A percentile compares a stretch with the other conserved stretches of the same genome.
Evolutionary conservation across 2,797 vertebrate genomes (phyloP).

Genomic region (Cuculus canorus): DNA sequence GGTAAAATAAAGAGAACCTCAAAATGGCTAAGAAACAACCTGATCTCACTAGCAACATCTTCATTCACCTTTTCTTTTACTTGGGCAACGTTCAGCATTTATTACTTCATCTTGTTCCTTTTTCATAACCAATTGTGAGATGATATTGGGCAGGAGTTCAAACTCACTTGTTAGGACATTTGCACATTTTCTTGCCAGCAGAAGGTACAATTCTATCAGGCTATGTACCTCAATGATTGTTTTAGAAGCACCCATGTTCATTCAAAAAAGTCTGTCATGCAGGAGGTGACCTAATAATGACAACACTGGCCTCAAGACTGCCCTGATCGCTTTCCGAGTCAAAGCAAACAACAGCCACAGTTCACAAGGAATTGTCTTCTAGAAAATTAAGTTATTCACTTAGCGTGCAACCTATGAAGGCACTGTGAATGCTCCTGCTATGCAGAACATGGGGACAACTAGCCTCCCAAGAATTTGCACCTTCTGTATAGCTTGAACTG

Average conservation of each 20-base stretch:
- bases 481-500: neutral
- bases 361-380: neutral
- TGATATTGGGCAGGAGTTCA: neutral
- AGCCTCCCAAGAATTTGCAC: neutral
- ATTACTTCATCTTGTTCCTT: conserved; percentile 10
- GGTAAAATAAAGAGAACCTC: neutral
- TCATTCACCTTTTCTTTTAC: neutral
- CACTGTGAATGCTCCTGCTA: neutral
- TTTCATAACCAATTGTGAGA: neutral
- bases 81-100: neutral
- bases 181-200: neutral
- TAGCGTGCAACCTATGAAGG: neutral
- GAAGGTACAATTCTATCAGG: neutral
- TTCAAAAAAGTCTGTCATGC: neutral
- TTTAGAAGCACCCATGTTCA: neutral
- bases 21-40: neutral
- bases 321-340: neutral
- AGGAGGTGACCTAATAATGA: neutral
- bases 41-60: neutral
- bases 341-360: neutral
- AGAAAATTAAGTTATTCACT: neutral
- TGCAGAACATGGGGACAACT: neutral
- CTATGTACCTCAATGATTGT: neutral
- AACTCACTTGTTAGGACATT: neutral
- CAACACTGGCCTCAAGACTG: neutral